Evolutionary conservation across 1,140 invertebrate species (phyloP).

Genomic region (Lepidurus arcticus): DNA sequence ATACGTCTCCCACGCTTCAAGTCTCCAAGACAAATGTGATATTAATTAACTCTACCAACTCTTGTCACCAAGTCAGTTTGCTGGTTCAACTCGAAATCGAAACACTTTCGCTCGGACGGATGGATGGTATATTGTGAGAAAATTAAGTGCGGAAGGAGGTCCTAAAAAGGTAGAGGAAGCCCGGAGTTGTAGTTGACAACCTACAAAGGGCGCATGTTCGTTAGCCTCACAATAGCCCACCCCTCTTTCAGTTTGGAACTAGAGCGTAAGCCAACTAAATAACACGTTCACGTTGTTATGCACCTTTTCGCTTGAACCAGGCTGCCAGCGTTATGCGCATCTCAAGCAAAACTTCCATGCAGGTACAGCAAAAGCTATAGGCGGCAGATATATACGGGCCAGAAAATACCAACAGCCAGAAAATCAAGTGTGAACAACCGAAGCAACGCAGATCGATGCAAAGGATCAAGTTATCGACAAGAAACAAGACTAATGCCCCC

Average conservation of each 20-base stretch:
- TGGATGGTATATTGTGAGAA: constrained; percentile 11
- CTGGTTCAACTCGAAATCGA: neutral
- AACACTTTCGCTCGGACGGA: constrained; percentile 17
- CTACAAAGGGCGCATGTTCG: too few species aligned
- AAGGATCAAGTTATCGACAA: too few species aligned
- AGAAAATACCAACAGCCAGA: too few species aligned
- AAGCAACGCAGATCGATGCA: too few species aligned
- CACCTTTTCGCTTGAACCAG: neutral
- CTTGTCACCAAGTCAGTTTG: neutral
- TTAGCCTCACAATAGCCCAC: neutral
- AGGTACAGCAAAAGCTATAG: too few species aligned
- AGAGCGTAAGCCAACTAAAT: neutral
- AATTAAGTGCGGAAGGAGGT: constrained; percentile 5
- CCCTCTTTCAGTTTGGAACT: neutral
- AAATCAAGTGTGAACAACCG: too few species aligned
- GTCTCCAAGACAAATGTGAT: neutral
- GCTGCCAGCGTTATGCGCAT: too few species aligned
- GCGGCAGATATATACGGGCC: too few species aligned
- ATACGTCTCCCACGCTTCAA: neutral
- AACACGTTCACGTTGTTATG: neutral
- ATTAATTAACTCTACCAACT: neutral
- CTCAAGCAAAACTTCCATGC: too few species aligned
- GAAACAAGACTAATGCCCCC: too few species aligned
- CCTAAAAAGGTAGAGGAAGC: neutral
- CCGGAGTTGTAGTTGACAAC: neutral